Conservation (phyloP, 2,888 invertebrate species). For the Hypolimnas misippus region DNA sequence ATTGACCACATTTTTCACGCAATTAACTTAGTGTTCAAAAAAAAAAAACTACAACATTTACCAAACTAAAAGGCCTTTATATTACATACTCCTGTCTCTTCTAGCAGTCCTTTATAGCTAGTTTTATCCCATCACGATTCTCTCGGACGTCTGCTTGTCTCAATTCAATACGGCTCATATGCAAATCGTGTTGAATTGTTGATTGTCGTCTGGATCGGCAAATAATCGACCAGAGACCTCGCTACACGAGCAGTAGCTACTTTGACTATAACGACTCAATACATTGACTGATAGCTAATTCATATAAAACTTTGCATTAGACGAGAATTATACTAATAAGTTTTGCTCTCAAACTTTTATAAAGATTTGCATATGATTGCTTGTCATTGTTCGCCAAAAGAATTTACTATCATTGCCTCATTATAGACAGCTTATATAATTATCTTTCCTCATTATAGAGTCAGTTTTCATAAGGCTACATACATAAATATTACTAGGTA, state of each 20-base stretch:
- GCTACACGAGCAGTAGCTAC: conserved; percentile 8
- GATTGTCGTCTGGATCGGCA: conserved; percentile 74
- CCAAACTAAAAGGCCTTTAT: neutral
- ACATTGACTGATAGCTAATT: conserved; percentile 1
- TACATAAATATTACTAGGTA: too few relatives aligned
- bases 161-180: conserved; percentile 75
- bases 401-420: too few relatives aligned
- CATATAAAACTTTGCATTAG: neutral
- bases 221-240: conserved; percentile 63
- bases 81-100: conserved; percentile 30
- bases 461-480: too few relatives aligned
- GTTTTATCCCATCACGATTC: conserved; percentile 54
- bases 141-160: conserved; percentile 62
- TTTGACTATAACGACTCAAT: conserved; percentile 17
- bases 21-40: too few relatives aligned
- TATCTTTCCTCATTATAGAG: too few relatives aligned
- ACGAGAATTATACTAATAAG: too few relatives aligned
- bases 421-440: too few relatives aligned
- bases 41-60: neutral
- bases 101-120: conserved; percentile 44
- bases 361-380: too few relatives aligned
- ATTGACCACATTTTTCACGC: too few relatives aligned
- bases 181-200: conserved; percentile 77
- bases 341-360: too few relatives aligned
- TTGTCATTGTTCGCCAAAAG: too few relatives aligned